Evolutionary conservation across 2,797 vertebrate species (phyloP).

Genomic region (Podarcis lilfordi): DNA sequence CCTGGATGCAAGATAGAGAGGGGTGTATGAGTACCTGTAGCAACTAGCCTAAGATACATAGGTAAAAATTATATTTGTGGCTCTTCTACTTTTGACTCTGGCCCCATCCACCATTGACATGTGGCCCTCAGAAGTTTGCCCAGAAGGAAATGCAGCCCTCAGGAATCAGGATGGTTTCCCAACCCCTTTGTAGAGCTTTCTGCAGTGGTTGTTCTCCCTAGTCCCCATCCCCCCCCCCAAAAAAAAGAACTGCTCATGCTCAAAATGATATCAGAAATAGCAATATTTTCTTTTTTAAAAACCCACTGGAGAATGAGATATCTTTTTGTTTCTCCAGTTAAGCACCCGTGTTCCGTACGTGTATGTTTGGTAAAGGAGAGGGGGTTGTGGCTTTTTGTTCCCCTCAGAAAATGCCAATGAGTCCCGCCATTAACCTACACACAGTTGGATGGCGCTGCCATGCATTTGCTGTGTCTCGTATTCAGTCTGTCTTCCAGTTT

Average conservation of each 20-base stretch:
- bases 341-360: neutral
- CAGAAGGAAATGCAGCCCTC: too few species aligned
- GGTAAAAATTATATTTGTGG: too few species aligned
- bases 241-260: neutral
- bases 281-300: too few species aligned
- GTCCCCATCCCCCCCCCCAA: neutral
- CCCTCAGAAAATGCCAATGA: neutral
- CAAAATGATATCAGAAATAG: neutral
- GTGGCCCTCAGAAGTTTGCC: too few species aligned
- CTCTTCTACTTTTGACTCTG: too few species aligned
- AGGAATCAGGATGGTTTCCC: too few species aligned
- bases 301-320: neutral
- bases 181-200: neutral
- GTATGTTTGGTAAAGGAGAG: too few species aligned
- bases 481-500: slow-evolving; percentile 10
- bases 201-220: neutral
- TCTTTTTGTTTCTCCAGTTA: neutral
- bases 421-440: neutral
- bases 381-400: neutral
- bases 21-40: too few species aligned
- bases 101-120: too few species aligned
- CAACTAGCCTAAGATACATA: too few species aligned
- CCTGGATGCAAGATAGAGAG: too few species aligned
- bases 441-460: slow-evolving; percentile 11
- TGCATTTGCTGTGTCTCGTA: neutral